These are phyloP conservation scores for Fabriciana adippe DNA, from an alignment of 2,888 invertebrate genomes.

Conservation along the genomic window DNA sequence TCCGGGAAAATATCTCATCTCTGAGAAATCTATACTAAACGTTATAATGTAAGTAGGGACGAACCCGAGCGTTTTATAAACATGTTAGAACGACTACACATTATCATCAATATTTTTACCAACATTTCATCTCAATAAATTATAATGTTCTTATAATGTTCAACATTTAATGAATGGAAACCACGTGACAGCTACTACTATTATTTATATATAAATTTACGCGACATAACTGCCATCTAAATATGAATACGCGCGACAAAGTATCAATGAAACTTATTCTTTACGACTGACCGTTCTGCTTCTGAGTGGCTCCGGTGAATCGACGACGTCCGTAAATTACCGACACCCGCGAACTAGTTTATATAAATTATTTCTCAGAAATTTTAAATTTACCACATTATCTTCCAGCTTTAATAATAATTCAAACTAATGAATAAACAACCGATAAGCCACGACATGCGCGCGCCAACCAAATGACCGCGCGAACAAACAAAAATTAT, in stretches of 20 bases:
- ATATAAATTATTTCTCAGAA: constrained; percentile 50
- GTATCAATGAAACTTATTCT: constrained; percentile 10
- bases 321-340: constrained; percentile 27
- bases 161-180: too few species aligned
- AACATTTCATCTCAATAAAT: too few species aligned
- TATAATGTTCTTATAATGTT: too few species aligned
- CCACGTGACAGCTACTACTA: too few species aligned
- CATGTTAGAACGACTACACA: too few species aligned
- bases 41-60: too few species aligned
- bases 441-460: constrained; percentile 42
- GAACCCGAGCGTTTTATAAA: too few species aligned
- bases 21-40: too few species aligned
- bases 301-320: constrained; percentile 46
- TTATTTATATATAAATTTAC: too few species aligned
- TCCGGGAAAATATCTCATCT: too few species aligned
- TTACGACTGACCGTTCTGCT: constrained; percentile 26
- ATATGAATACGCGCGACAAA: background rate
- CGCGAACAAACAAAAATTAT: constrained; percentile 51
- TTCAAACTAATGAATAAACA: constrained; percentile 37
- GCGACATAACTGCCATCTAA: too few species aligned
- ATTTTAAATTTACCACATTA: constrained; percentile 33
- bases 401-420: constrained; percentile 31
- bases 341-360: constrained; percentile 40
- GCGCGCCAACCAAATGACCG: constrained; percentile 43
- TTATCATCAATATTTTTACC: too few species aligned